Base-by-base conservation (phyloP, 35 echinoderm and acorn worm genomes). In the Apostichopus californicus region DNA sequence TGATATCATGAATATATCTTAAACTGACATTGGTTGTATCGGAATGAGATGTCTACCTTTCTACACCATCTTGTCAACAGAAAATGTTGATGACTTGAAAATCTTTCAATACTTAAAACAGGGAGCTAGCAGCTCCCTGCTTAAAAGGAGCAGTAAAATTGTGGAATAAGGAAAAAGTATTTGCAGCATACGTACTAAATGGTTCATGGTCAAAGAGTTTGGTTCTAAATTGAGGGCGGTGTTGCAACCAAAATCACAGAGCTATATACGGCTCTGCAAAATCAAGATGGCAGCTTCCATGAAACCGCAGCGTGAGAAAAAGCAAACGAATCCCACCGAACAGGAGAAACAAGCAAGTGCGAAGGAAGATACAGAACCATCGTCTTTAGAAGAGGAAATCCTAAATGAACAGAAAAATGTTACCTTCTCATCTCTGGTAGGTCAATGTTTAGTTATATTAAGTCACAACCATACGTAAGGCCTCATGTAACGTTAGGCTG, bases 221-320 rank as follows among this genome's bases (percentile, higher is more conserved):
- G 26, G 26, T 28, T 1, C 26, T 28, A 21, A 15, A n/a, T n/a
- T 18, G 28, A 83, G 80, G 80, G 80, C 54, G 80, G 9, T 55
- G 34, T 54, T 5, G 34, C 78, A 80, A 46, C 8, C 17, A 21
- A 7, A 87, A 64, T 71, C 57, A 87, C n/a, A n/a, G n/a, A n/a
- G n/a, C n/a, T n/a, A n/a, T n/a, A n/a, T n/a, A n/a, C n/a, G n/a
- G n/a, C n/a, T n/a, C n/a, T n/a, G n/a, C 17, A 21, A 7, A 87
- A 64, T 71, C 57, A 87, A 87, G 56, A 87, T 87, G 86, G 86
- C 86, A 23, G 86, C 86, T 46, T 66, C 86, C 86, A 87, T 66
- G 59, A 21, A 87, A 0, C 4, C 14, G 14, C 25, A 15, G 15
- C 57, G 6, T 87, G 86, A 23, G 23, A 54, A 10, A 4, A 21